Evolutionary conservation across 1,140 invertebrate species (phyloP), one percentile per base, ranked within the genome.

Genomic region (Papilio helenus): DNA sequence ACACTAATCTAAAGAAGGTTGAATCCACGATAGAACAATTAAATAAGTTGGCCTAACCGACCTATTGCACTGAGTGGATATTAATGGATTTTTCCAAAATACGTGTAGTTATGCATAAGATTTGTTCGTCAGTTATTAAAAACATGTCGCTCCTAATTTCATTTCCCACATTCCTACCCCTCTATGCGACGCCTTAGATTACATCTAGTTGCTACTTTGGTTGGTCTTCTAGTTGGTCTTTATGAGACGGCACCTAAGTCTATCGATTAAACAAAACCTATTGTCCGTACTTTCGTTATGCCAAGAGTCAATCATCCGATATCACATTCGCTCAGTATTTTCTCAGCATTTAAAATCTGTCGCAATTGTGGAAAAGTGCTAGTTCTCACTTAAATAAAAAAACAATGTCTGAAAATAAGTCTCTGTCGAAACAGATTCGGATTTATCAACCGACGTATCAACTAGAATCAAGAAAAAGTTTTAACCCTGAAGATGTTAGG

Each of bases 381-480:
- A 55, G 7, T 55, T 51, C n/a, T 55, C 51, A n/a, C 3, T 49
- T 49, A 23, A 58, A 16, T 26, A 23, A 68, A 29, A 55, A 29
- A 82, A 83, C 71, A 65, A 91, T 92, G 86, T 82, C 85, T 23
- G 84, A 89, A 79, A 83, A 74, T 34, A 90, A 88, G 80, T 81
- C 84, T 39, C 10, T 79, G 74, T 72, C 85, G 39, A 92, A 92
- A 88, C 92, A 94, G 91, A 82, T 92, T 18, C 86, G 90, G 83
- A 91, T 83, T n/a, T 93, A 92, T 83, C 94, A 94, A 80, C 94
- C 94, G 2, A 94, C 94, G 0, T 95, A 94, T 81, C 89, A 92
- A 78, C 79, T 95, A 7, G 87, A 91, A 72, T 82, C 94, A 29
- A 92, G 86, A 82, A 92, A 90, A 76, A 87, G 77, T 49, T 95